Base-by-base conservation (phyloP, 2,888 invertebrate genomes). In the Ypsolopha scabrella region DNA sequence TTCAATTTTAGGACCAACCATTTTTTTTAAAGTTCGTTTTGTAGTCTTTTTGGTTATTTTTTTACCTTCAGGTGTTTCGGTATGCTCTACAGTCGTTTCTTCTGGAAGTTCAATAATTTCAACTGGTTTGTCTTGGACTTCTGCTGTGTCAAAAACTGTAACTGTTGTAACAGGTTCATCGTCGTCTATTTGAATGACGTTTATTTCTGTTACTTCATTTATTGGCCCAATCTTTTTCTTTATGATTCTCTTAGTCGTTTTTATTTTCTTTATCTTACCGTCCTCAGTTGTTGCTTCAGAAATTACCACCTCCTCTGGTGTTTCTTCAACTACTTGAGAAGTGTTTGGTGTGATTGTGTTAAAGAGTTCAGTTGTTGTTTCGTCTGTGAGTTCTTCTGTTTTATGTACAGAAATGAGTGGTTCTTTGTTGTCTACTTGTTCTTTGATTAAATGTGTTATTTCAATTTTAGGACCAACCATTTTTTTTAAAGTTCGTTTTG, bases 151-250 rank as follows among this genome's bases (percentile, higher is more conserved):
- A 58, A 52, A 56, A 58, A 58, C 54, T 55, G 53, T 52, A 34
- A 54, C 43, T 1, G 52, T 55, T 6, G 57, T 54, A 48, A 43
- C 39, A 9, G 54, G 52, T n/a, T 34, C n/a, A n/a, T 79, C 70
- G 14, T 71, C 75, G 2, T 80, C 76, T 50, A 75, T 72, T 54
- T 82, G 70, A n/a, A 79, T 65, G 6, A 86, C 87, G 3, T 77
- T 69, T 10, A 80, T 80, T 62, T 80, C 81, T 1, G 88, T 83
- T 8, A 80, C 67, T 58, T 86, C 83, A 53, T 77, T 65, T 49
- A 83, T 82, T 0, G 65, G 64, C 1, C 79, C 87, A 49, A 72
- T 76, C 53, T 66, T 72, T 50, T 80, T 81, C 57, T 78, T 88
- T 1, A 85, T 75, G 4, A 76, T 70, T 1, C 82, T 81, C 53